Conservation (phyloP, 2,113 vertebrate species). For the Hiodon alosoides region DNA sequence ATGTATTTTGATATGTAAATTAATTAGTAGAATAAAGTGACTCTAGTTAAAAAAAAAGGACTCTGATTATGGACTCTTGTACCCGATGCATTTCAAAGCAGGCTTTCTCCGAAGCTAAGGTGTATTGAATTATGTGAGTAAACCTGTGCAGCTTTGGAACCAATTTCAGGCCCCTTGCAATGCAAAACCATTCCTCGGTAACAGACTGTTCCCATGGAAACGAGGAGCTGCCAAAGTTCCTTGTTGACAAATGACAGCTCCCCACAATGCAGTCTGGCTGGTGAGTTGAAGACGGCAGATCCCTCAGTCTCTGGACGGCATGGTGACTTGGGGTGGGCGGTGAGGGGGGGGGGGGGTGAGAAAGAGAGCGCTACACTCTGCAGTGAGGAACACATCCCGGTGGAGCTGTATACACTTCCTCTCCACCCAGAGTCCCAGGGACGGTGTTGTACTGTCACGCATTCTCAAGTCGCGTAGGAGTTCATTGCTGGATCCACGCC, state of each 20-base stretch:
- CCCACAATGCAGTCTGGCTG: constrained; percentile 65
- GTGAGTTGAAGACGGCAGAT: constrained; percentile 69
- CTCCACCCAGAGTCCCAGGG: background rate
- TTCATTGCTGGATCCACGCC: background rate
- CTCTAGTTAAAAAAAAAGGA: background rate
- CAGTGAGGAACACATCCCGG: background rate
- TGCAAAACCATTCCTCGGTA: constrained; percentile 74
- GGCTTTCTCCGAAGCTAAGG: constrained; percentile 41
- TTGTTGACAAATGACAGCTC: constrained; percentile 83
- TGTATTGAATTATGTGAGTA: constrained; percentile 38
- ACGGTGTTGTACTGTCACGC: background rate
- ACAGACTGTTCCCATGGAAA: constrained; percentile 88
- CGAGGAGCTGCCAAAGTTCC: constrained; percentile 74
- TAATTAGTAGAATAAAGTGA: background rate
- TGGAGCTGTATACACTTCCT: background rate
- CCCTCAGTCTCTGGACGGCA: constrained; percentile 55
- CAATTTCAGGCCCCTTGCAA: constrained; percentile 63
- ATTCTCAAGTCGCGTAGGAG: background rate
- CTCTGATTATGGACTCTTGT: background rate
- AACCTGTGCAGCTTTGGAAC: constrained; percentile 51
- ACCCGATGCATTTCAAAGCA: constrained; percentile 7
- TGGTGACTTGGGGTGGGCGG: constrained; percentile 19
- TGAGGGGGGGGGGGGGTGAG: constrained; percentile 34
- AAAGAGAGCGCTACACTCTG: background rate
- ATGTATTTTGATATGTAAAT: background rate